These are phyloP conservation scores for Venturia canescens DNA, from an alignment of 1,140 invertebrate species.

Conservation along the genomic window DNA sequence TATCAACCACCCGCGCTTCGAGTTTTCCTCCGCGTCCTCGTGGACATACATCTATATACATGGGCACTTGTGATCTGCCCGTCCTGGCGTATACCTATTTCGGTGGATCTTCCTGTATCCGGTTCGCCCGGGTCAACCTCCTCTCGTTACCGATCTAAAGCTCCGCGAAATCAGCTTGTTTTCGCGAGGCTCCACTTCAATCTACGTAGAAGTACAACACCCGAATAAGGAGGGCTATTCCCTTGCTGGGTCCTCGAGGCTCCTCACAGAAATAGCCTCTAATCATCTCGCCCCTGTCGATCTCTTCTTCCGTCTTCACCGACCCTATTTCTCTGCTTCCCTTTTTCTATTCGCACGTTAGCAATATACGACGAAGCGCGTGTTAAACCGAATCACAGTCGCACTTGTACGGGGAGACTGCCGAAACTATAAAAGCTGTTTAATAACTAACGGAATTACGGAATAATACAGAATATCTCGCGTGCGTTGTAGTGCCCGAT, in stretches of 20 bases:
- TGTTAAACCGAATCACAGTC: too few species aligned
- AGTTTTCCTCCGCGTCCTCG: conserved; percentile 30
- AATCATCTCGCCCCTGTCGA: not conserved
- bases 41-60: conserved; percentile 7
- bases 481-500: not conserved
- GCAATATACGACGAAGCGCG: too few species aligned
- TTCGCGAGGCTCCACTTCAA: not conserved
- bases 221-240: too few species aligned
- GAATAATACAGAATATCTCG: not conserved
- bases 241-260: not conserved
- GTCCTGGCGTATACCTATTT: not conserved
- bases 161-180: not conserved
- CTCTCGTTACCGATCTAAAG: not conserved
- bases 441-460: not conserved
- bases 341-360: not conserved
- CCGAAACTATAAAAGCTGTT: not conserved
- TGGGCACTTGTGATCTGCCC: not conserved
- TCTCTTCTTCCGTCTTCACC: too few species aligned
- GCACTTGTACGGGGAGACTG: too few species aligned
- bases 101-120: not conserved
- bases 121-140: not conserved
- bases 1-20: conserved; percentile 43
- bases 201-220: too few species aligned
- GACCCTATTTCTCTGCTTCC: not conserved
- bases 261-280: not conserved